phyloP scores from a whole-genome alignment of 2,888 invertebrate species.

The Drosophila maculinotata region DNA sequence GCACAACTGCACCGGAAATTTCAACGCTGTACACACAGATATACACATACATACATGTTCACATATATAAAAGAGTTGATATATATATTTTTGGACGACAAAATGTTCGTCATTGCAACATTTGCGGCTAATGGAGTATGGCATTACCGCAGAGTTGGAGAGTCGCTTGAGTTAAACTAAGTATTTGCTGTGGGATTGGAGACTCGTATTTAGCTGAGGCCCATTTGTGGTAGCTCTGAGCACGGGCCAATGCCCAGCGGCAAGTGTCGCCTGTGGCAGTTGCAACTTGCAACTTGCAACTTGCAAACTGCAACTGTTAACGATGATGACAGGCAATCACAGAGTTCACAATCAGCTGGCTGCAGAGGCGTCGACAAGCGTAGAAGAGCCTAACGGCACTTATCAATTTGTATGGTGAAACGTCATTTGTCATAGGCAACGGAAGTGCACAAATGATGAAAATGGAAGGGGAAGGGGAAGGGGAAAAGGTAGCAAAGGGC shows the following conservation, averaged over 20 bases:
- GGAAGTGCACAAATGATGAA: slow-evolving; percentile 37
- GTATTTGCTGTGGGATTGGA: slow-evolving; percentile 15
- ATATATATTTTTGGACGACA: slow-evolving; percentile 41
- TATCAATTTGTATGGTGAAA: slow-evolving; percentile 70
- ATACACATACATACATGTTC: neutral
- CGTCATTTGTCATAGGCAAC: slow-evolving; percentile 67
- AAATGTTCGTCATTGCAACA: slow-evolving; percentile 65
- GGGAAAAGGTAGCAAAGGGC: slow-evolving; percentile 40
- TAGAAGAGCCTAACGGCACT: slow-evolving; percentile 60
- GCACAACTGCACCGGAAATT: slow-evolving; percentile 70
- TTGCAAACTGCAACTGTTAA: slow-evolving; percentile 31
- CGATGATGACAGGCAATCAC: slow-evolving; percentile 52
- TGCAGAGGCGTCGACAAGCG: slow-evolving; percentile 51
- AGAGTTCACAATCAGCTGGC: slow-evolving; percentile 28
- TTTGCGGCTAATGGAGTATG: slow-evolving; percentile 58
- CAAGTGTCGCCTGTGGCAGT: slow-evolving; percentile 41
- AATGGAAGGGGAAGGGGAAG: slow-evolving; percentile 4
- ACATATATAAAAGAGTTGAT: slow-evolving; percentile 5
- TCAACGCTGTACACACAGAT: slow-evolving; percentile 20
- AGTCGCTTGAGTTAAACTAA: slow-evolving; percentile 27
- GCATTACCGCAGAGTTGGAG: slow-evolving; percentile 22
- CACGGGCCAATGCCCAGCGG: slow-evolving; percentile 41
- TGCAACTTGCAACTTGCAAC: slow-evolving; percentile 30
- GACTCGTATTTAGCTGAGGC: slow-evolving; percentile 34
- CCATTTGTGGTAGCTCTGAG: slow-evolving; percentile 37